phyloP scores from a whole-genome alignment of 1,140 invertebrate genomes.

The Leucophenga varia region DNA sequence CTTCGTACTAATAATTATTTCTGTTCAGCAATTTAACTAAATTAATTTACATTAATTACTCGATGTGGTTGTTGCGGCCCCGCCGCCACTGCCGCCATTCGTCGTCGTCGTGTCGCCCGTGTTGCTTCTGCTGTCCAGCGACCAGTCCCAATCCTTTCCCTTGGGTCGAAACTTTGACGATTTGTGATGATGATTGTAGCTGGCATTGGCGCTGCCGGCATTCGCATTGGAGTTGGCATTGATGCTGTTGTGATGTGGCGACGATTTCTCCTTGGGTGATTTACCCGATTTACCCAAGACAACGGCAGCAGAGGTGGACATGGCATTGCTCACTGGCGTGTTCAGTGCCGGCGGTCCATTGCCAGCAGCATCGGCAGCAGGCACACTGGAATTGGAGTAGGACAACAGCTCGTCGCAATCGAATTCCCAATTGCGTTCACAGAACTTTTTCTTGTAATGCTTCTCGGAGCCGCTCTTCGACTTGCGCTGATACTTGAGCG shows the following conservation, averaged over 20 bases:
- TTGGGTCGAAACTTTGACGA: slow-evolving; percentile 65
- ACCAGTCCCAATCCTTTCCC: slow-evolving; percentile 71
- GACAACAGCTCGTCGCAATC: slow-evolving; percentile 47
- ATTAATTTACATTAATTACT: slow-evolving; percentile 45
- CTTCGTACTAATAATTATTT: slow-evolving; percentile 7
- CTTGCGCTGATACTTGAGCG: slow-evolving; percentile 64
- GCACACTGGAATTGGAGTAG: slow-evolving; percentile 10
- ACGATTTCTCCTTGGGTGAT: slow-evolving; percentile 46
- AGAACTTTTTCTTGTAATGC: slow-evolving; percentile 73
- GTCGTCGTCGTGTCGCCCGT: slow-evolving; percentile 25
- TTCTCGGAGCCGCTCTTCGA: slow-evolving; percentile 59
- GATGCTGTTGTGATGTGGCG: slow-evolving; percentile 29
- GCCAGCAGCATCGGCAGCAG: slow-evolving; percentile 6
- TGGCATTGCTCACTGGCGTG: background rate
- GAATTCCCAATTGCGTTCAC: slow-evolving; percentile 63
- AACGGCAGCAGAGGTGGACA: slow-evolving; percentile 33
- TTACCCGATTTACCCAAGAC: slow-evolving; percentile 32
- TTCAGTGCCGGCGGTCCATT: background rate
- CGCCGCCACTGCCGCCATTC: slow-evolving; percentile 21
- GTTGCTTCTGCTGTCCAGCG: slow-evolving; percentile 23
- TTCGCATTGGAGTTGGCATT: slow-evolving; percentile 5
- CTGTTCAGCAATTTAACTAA: slow-evolving; percentile 48
- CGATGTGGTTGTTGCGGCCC: slow-evolving; percentile 39
- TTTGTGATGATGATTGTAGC: slow-evolving; percentile 25
- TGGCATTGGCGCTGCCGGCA: slow-evolving; percentile 22